A percentile compares a stretch with the other conserved stretches of the same genome.
Evolutionary conservation across 2,888 invertebrate species (phyloP).

Genomic region (Anaspis maculata): DNA sequence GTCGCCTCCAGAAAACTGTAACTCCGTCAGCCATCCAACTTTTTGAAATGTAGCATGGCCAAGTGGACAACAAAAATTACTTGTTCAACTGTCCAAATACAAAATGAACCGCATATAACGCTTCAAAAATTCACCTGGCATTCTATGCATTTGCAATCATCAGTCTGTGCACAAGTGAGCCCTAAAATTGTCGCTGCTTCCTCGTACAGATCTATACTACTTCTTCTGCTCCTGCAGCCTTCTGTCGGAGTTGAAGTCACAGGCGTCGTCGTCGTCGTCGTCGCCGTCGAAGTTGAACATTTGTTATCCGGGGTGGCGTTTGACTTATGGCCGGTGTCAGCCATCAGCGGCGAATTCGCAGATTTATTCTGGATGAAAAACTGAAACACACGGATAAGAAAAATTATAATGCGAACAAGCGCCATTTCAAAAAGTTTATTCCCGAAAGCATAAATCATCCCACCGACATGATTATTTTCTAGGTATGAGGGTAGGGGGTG

Average conservation of each 20-base stretch:
- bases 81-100: too few relatives aligned
- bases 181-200: slow-evolving; percentile 40
- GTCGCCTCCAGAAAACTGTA: too few relatives aligned
- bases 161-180: slow-evolving; percentile 38
- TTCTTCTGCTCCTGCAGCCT: slow-evolving; percentile 26
- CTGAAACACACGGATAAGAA: slow-evolving; percentile 21
- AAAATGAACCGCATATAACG: too few relatives aligned
- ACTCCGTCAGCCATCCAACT: too few relatives aligned
- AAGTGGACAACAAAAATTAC: too few relatives aligned
- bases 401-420: slow-evolving; percentile 1
- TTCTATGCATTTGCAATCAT: slow-evolving; percentile 40
- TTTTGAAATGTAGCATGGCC: too few relatives aligned
- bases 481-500: too few relatives aligned
- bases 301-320: slow-evolving; percentile 14
- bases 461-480: too few relatives aligned
- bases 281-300: slow-evolving; percentile 16
- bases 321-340: slow-evolving; percentile 15
- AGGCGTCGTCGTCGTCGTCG: slow-evolving; percentile 3
- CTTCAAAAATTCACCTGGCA: slow-evolving; percentile 35
- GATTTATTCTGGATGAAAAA: slow-evolving; percentile 31
- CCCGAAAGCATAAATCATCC: too few relatives aligned
- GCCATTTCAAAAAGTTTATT: too few relatives aligned
- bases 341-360: slow-evolving; percentile 13
- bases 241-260: slow-evolving; percentile 8
- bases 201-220: slow-evolving; percentile 38